These are phyloP conservation scores for Meloe dianella DNA, from an alignment of 2,888 invertebrate species.

Conservation along the genomic window DNA sequence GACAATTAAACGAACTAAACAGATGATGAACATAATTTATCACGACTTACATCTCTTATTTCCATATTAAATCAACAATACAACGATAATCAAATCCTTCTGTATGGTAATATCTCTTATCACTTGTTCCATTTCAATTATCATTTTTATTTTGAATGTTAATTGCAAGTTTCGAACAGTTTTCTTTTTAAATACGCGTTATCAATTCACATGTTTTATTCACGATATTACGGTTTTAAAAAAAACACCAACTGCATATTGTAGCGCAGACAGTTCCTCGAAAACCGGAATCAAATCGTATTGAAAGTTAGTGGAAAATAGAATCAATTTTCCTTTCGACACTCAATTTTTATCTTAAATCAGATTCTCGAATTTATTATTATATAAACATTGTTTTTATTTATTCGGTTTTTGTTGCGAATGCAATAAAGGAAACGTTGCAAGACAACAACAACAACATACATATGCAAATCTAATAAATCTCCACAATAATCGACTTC, in stretches of 20 bases:
- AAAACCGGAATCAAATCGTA: no score
- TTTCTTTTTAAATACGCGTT: background rate
- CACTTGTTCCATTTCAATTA: background rate
- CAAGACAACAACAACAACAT: background rate
- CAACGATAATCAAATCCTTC: background rate
- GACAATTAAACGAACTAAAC: background rate
- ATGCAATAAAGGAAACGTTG: background rate
- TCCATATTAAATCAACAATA: background rate
- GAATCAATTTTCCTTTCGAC: no score
- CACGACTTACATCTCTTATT: background rate
- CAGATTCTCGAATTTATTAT: background rate
- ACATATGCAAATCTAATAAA: constrained; percentile 2
- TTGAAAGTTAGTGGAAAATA: no score
- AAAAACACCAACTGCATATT: background rate
- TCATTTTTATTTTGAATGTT: background rate
- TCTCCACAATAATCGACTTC: constrained; percentile 7
- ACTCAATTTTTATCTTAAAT: background rate
- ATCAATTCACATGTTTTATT: background rate
- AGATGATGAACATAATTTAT: background rate
- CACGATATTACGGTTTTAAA: background rate
- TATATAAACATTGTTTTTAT: background rate
- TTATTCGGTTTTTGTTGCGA: background rate
- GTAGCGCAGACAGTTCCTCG: no score
- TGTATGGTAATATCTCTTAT: background rate
- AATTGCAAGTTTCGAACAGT: background rate